These are phyloP conservation scores for Andrena hattorfiana DNA, from an alignment of 2,888 invertebrate species.

Conservation along the genomic window DNA sequence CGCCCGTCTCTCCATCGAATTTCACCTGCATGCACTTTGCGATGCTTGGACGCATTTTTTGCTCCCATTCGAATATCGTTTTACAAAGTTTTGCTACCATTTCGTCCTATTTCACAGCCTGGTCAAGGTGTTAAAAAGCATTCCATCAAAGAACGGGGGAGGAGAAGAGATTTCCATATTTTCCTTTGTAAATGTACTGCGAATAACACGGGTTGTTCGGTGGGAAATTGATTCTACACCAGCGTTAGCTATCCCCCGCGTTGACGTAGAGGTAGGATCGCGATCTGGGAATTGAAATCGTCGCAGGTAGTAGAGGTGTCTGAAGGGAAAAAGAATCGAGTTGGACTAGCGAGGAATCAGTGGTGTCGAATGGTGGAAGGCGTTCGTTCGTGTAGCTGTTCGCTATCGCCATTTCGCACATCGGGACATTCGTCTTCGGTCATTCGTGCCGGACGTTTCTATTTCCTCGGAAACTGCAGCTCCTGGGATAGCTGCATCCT, in stretches of 20 bases:
- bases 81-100: background rate
- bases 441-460: conserved; percentile 38
- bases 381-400: conserved; percentile 7
- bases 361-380: conserved; percentile 31
- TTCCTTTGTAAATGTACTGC: background rate
- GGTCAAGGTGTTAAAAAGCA: background rate
- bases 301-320: conserved; percentile 18
- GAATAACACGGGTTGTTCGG: background rate
- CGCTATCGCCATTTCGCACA: conserved; percentile 31
- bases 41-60: too few species aligned
- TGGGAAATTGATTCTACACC: conserved; percentile 31
- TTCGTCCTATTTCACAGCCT: background rate
- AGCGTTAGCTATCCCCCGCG: background rate
- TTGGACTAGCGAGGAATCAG: conserved; percentile 35
- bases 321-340: conserved; percentile 46
- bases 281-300: conserved; percentile 58
- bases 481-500: background rate
- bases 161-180: background rate
- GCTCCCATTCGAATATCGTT: background rate
- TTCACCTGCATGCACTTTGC: too few species aligned
- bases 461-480: conserved; percentile 34
- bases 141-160: background rate
- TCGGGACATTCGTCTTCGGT: conserved; percentile 39
- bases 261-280: conserved; percentile 26
- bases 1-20: background rate